A percentile compares a stretch with the other conserved stretches of the same genome.
phyloP scores from a whole-genome alignment of 2,797 vertebrate genomes.

The Parauchenoglanis punctatus region DNA sequence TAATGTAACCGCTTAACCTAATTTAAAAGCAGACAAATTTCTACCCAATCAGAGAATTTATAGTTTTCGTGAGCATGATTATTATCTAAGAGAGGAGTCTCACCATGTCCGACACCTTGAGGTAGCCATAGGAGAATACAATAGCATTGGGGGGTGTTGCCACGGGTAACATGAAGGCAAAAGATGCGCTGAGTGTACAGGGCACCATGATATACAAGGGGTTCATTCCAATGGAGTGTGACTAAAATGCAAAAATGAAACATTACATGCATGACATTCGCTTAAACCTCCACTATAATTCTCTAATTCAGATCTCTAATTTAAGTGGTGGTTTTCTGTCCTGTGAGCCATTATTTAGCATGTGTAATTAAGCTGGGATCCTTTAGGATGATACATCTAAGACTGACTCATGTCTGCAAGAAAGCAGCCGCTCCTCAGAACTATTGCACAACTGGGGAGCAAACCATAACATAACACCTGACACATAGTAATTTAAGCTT shows the following conservation, averaged over 20 bases:
- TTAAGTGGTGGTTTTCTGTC: constrained; percentile 52
- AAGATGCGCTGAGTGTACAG: constrained; percentile 89
- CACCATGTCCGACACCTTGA: constrained; percentile 95
- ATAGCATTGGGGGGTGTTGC: constrained; percentile 97
- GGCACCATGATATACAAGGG: constrained; percentile 95
- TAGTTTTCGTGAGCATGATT: not conserved
- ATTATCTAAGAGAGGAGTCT: constrained; percentile 53
- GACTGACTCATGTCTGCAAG: constrained; percentile 68
- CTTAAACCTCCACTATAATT: constrained; percentile 52
- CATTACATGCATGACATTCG: constrained; percentile 46
- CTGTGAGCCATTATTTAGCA: constrained; percentile 67
- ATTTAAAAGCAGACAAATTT: not conserved
- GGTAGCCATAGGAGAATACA: constrained; percentile 91
- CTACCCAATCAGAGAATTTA: not conserved
- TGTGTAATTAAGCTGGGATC: constrained; percentile 72
- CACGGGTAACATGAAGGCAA: constrained; percentile 97
- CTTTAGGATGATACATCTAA: constrained; percentile 54
- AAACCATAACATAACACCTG: constrained; percentile 29
- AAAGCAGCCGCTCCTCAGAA: constrained; percentile 33
- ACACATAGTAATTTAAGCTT: constrained; percentile 37
- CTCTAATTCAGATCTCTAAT: constrained; percentile 42
- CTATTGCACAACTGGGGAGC: constrained; percentile 51
- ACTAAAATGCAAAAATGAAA: constrained; percentile 74
- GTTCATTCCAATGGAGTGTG: constrained; percentile 85
- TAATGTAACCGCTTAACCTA: not conserved